A percentile compares a stretch with the other conserved stretches of the same genome.
Evolutionary conservation across 2,888 invertebrate genomes (phyloP).

Genomic region (Trichogramma dendrolimi): DNA sequence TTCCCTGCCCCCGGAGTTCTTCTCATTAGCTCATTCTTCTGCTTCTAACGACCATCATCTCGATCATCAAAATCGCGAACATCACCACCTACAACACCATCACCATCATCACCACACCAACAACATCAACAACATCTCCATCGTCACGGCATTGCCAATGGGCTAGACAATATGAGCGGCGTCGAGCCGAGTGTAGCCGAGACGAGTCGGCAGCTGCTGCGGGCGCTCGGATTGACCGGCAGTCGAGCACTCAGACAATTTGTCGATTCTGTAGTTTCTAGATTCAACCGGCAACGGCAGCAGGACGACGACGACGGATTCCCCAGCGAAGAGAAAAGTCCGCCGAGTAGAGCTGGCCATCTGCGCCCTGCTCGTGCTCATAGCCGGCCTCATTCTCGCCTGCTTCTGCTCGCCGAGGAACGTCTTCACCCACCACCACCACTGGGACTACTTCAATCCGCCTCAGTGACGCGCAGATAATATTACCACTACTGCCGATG

Average conservation of each 20-base stretch:
- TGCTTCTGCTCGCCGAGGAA: conserved; percentile 65
- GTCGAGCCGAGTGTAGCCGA: conserved; percentile 63
- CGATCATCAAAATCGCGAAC: conserved; percentile 11
- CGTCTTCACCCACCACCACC: conserved; percentile 74
- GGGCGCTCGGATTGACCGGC: conserved; percentile 66
- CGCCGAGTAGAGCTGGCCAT: conserved; percentile 72
- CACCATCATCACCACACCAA: conserved; percentile 7
- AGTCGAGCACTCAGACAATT: conserved; percentile 66
- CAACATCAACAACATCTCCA: conserved; percentile 6
- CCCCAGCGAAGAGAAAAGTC: conserved; percentile 53
- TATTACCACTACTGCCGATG: no score
- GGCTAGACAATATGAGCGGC: conserved; percentile 47
- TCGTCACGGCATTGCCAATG: conserved; percentile 24
- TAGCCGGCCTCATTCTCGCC: conserved; percentile 73
- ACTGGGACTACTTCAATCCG: conserved; percentile 86
- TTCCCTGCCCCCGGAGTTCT: conserved; percentile 42
- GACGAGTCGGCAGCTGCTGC: conserved; percentile 66
- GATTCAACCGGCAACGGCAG: conserved; percentile 44
- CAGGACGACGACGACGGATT: conserved; percentile 53
- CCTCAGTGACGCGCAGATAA: conserved; percentile 54
- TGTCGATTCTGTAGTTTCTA: conserved; percentile 62
- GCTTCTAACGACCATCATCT: conserved; percentile 28
- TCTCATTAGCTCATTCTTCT: conserved; percentile 36
- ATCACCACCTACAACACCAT: conserved; percentile 5
- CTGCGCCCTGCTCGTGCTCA: conserved; percentile 72